Evolutionary conservation across 2,113 vertebrate species (phyloP), one percentile per base, ranked within the genome.

Genomic region (Tychaedon coryphoeus): DNA sequence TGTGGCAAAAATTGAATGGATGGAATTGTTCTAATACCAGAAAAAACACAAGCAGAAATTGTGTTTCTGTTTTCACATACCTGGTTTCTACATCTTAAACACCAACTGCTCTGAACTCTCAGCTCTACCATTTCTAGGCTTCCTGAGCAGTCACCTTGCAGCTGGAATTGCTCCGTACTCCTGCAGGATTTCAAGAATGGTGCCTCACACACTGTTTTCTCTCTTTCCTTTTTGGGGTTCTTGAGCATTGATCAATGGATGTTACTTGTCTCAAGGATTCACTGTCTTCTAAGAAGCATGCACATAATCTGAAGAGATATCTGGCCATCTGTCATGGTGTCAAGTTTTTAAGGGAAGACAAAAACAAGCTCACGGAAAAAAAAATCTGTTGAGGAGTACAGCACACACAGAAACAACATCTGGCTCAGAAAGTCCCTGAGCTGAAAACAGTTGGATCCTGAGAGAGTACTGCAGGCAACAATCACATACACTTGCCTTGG

Each of bases 281-380:
- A 67, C 53, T 65, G n/a, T 94, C 88, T 92, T 93, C 85, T 60
- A 65, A 86, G 72, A 93, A 89, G 48, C 45, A 73, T 31, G 64
- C 84, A 91, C 42, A 25, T 73, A 82, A 94, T 67, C 53, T 71
- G 74, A 93, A 93, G 88, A 67, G 73, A 71, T 73, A 92, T 53
- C 65, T 92, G 56, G 38, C 77, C 70, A 78, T 87, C 88, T 92
- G 73, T 81, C 85, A 87, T 26, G 33, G 91, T 85, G 82, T 90
- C 77, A 90, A 51, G 29, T 56, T 90, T 74, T 90, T 60, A 90
- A 75, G 51, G 43, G 43, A 81, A 94, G 72, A 91, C 31, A 90
- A 89, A 91, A 92, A 62, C 60, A 90, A 75, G 33, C 53, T 78
- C 40, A 47, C 0, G 0, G 40, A n/a, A 70, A 73, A 83, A 28